Base-by-base conservation (phyloP, 1,140 invertebrate genomes). In the Campoletis sonorensis region DNA sequence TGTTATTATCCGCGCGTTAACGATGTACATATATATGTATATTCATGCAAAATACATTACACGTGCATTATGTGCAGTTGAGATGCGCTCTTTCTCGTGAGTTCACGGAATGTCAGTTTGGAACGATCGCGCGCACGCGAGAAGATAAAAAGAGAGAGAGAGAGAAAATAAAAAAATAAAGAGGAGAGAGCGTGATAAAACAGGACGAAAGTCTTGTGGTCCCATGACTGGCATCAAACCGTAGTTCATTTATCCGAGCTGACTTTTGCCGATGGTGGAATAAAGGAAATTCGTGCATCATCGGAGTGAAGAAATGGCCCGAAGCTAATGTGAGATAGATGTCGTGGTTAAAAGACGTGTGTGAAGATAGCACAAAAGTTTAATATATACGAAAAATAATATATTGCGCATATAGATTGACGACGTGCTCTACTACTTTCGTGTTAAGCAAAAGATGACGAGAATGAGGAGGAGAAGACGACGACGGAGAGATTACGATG, bases 61-160 rank as follows among this genome's bases (percentile, higher is more conserved):
- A 4, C 8, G 61, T 11, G 26, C 10, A 27, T 64, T 64, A 54
- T 27, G 61, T 27, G 23, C 26, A 64, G 61, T 64, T 70, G 33
- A 37, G 67, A 37, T n/a, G 30, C 27, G 61, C 61, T 64, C n/a
- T 49, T 40, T 77, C 54, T 18, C 4, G 51, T 1, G 54, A 77
- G 73, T 77, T 77, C 73, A 77, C 51, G 27, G 73, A 77, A 77
- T 61, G 73, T 77, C 49, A 77, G 73, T 77, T 58, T 49, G 73
- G 27, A 30, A 23, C 7, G 51, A 77, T 77, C 73, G 73, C 37
- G 45, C 70, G 37, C 40, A 49, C 40, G 70, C 70, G 70, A 72
- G 37, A 37, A 21, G 26, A 18, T 33, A 21, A 33, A 70, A 21
- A 15, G 10, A 33, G 13, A 16, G 16, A 33, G 33, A 70, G 30